Conservation (phyloP, 2,113 vertebrate genomes). For the Xenotilapia caudafasciata region DNA sequence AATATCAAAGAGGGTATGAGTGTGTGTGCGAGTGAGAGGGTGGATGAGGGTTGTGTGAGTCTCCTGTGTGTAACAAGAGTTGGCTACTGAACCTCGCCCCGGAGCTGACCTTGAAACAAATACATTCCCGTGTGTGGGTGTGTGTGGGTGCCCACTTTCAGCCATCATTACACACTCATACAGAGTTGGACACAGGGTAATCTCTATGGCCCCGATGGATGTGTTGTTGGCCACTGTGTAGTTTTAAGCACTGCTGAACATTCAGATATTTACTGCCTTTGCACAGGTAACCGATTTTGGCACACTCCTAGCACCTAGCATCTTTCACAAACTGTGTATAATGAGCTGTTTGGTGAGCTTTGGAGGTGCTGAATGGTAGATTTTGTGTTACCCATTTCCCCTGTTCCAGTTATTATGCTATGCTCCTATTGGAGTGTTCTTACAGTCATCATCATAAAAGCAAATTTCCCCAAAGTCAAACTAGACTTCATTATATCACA, state of each 20-base stretch:
- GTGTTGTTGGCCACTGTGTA: neutral
- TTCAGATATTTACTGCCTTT: neutral
- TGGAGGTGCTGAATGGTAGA: neutral
- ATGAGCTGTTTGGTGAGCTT: neutral
- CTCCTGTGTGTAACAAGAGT: conserved; percentile 53
- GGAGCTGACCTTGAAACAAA: conserved; percentile 59
- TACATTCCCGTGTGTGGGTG: neutral
- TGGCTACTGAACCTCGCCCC: conserved; percentile 27
- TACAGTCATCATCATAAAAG: neutral
- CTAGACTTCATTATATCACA: neutral
- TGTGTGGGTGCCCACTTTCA: neutral
- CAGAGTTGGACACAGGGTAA: neutral
- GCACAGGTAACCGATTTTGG: neutral
- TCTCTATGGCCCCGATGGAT: neutral
- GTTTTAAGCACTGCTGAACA: neutral
- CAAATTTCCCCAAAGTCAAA: neutral
- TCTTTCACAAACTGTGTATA: neutral
- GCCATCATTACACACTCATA: neutral
- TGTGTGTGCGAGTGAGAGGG: neutral
- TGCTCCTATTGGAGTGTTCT: neutral
- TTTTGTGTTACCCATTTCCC: neutral
- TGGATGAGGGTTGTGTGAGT: neutral
- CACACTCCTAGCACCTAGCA: neutral
- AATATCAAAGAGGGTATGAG: neutral
- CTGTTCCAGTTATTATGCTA: neutral